Base-by-base conservation (phyloP, 2,113 vertebrate species). In the Pogona vitticeps region DNA sequence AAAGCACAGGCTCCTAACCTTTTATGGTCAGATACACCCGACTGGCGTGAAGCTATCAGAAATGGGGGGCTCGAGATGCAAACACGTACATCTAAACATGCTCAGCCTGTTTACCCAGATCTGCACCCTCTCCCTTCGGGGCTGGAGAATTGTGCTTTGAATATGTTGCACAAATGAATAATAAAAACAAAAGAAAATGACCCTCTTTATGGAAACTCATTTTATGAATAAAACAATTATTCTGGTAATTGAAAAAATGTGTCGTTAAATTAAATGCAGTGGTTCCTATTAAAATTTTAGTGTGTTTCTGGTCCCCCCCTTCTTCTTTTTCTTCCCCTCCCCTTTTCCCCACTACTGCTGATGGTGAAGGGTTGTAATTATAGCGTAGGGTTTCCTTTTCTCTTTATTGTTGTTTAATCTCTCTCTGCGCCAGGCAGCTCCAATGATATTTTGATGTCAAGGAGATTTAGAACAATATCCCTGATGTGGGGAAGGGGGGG, bases 151-250 rank as follows among this genome's bases (percentile, higher is more conserved):
- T 63, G 88, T 21, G 42, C 87, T 6, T 82, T 73, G 87, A 95
- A 94, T 91, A 92, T 93, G 96, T 95, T 94, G 91, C 96, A 92
- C 95, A 96, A 95, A 96, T 95, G 96, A 97, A 96, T 96, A 96
- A 96, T 96, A 96, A 96, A 96, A 97, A 96, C 95, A 96, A 95
- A 95, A 93, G 95, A 93, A 97, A 97, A 97, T 97, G 94, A 96
- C 96, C 96, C 96, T 96, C 96, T 95, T 97, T 97, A 96, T 97
- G 95, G 97, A 95, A 97, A 96, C 95, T 94, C 95, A 38, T 96
- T 97, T 97, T 97, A 96, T 96, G 97, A 97, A 97, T 97, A 97
- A 97, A 97, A 97, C 97, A 97, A 97, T 97, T 97, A 97, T 97
- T 96, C 96, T 96, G 95, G 96, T 97, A 97, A 97, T 97, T 97